Evolutionary conservation across 2,888 invertebrate species (phyloP).

Genomic region (Philereme vetulata): DNA sequence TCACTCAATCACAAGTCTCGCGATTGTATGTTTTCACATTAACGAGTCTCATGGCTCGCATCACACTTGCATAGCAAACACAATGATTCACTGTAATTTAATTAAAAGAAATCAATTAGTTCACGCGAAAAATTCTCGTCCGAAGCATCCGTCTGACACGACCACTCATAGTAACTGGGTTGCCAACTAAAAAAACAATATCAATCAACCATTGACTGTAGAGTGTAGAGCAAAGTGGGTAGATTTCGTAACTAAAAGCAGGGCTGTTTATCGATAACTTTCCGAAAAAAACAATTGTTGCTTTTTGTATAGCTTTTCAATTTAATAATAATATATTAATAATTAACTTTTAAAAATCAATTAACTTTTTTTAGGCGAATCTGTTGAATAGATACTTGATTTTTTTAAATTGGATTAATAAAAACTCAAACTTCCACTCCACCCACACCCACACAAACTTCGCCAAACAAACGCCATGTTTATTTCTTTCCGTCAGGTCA

Average conservation of each 20-base stretch:
- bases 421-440: too few species aligned
- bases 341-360: not conserved
- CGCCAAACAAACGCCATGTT: constrained; percentile 55
- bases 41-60: constrained; percentile 76
- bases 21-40: constrained; percentile 62
- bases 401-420: too few species aligned
- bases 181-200: constrained; percentile 50
- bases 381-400: too few species aligned
- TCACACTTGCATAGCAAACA: constrained; percentile 72
- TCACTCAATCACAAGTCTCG: constrained; percentile 76
- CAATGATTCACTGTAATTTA: constrained; percentile 80
- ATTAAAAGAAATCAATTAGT: constrained; percentile 81
- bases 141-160: constrained; percentile 78
- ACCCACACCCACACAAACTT: constrained; percentile 5
- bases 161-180: constrained; percentile 75
- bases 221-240: constrained; percentile 43
- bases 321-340: not conserved
- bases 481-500: constrained; percentile 76
- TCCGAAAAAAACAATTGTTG: constrained; percentile 5
- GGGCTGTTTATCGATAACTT: constrained; percentile 16
- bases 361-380: too few species aligned
- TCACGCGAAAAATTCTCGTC: constrained; percentile 76
- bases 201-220: constrained; percentile 32
- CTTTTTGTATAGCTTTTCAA: not conserved
- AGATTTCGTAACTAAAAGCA: constrained; percentile 23